Conservation (phyloP, 1,140 invertebrate species). For the Zaprionus tsacasi region DNA sequence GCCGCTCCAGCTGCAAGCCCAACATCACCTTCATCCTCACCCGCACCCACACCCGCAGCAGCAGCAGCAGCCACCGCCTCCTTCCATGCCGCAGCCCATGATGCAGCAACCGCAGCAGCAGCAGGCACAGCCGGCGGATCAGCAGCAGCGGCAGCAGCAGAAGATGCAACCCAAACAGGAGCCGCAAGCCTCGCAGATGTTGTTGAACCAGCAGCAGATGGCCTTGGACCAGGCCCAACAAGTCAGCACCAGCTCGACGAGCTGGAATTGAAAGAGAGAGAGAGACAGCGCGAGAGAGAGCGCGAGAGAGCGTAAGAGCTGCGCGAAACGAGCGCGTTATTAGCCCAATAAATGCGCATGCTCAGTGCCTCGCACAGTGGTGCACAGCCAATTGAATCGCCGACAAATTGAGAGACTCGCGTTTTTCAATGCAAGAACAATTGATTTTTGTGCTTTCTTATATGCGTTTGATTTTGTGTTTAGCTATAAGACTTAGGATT, state of each 20-base stretch:
- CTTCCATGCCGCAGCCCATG: conserved; percentile 19
- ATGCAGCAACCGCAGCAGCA: conserved; percentile 29
- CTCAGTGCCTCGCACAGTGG: conserved; percentile 50
- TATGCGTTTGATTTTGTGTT: neutral
- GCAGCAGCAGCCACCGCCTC: conserved; percentile 15
- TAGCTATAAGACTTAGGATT: neutral
- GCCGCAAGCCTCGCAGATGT: conserved; percentile 64
- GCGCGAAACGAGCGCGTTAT: conserved; percentile 31
- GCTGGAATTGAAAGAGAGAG: conserved; percentile 61
- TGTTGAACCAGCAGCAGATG: conserved; percentile 74
- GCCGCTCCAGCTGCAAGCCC: conserved; percentile 29
- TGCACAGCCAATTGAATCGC: neutral
- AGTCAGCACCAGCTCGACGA: conserved; percentile 71
- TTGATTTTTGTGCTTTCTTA: no score
- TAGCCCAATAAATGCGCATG: conserved; percentile 51
- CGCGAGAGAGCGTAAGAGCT: neutral
- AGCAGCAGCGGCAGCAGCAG: conserved; percentile 16
- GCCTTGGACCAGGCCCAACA: conserved; percentile 78
- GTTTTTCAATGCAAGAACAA: conserved; percentile 11
- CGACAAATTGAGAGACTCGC: neutral
- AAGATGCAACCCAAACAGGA: conserved; percentile 19
- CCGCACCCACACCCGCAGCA: conserved; percentile 35
- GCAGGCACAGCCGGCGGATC: conserved; percentile 23
- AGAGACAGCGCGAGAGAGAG: neutral
- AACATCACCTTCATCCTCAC: neutral